Evolutionary conservation across 2,888 invertebrate genomes (phyloP).

Genomic region (Troilus luridus): DNA sequence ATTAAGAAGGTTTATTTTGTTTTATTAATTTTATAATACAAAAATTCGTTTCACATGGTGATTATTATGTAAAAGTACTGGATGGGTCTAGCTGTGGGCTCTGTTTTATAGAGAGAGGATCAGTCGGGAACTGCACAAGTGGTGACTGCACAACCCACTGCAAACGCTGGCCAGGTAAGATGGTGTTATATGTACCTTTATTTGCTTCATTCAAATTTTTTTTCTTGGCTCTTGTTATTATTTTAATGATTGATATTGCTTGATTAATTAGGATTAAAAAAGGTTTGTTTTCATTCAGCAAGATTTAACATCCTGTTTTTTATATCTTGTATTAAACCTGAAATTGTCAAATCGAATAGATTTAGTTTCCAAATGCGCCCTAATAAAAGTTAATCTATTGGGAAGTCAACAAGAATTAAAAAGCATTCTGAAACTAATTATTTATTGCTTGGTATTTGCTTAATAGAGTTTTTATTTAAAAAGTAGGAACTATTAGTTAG

Average conservation of each 20-base stretch:
- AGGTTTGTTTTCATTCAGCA: background rate
- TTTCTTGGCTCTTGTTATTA: background rate
- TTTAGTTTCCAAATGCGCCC: background rate
- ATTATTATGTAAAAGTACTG: constrained; percentile 44
- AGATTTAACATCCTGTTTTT: background rate
- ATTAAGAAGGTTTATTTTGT: background rate
- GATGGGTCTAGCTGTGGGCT: constrained; percentile 60
- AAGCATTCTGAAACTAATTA: background rate
- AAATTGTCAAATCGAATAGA: background rate
- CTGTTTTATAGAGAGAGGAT: constrained; percentile 65
- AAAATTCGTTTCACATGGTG: constrained; percentile 58
- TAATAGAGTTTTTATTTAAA: background rate
- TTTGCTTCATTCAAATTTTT: background rate
- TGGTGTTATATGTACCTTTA: constrained; percentile 24
- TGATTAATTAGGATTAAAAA: background rate
- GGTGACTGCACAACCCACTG: constrained; percentile 64
- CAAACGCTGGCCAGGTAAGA: constrained; percentile 60
- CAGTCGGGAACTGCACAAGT: constrained; percentile 60
- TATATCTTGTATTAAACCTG: background rate
- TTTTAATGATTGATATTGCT: background rate
- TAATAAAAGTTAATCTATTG: background rate
- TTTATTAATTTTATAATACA: background rate
- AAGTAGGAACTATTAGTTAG: background rate
- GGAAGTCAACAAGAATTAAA: background rate
- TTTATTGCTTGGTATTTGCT: background rate